Base-by-base conservation (phyloP, 2,113 vertebrate genomes). In the Psophia crepitans region DNA sequence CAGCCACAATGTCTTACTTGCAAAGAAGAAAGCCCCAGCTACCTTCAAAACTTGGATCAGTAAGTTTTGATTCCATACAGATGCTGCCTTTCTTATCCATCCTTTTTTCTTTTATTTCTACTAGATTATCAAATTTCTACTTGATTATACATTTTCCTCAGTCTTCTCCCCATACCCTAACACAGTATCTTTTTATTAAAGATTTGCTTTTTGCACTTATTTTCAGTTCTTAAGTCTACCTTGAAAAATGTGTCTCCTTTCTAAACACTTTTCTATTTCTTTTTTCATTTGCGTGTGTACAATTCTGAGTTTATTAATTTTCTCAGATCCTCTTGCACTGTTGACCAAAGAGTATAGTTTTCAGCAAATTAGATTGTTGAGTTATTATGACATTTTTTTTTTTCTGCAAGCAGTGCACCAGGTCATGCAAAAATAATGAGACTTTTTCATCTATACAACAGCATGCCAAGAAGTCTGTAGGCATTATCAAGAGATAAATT, bases 1-100 rank as follows among this genome's bases (percentile, higher is more conserved):
- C 1, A 1, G 24, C 5, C n/a, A 35, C 2, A 2, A 28, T 1
- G 5, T 80, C 35, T 89, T 1, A 2, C 18, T 84, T 63, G 26
- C 33, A 51, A 30, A 28, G 22, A 75, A 65, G 79, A 33, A 73
- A 51, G 21, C 4, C 39, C 13, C 27, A 39, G 27, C 9, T 57
- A 43, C 20, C 30, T 89, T 37, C 19, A 28, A 69, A 65, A 44
- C 14, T 8, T 56, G 22, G 6, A 54, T 85, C 16, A 28, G 9
- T 53, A 37, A 0, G 0, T 37, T 76, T 77, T 64, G 16, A 46
- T 82, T 71, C 27, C 32, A 53, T 30, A 63, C 7, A 85, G 37
- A 37, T 39, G 13, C 14, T 12, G 1, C 8, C 17, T 61, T 90
- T 76, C 43, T 65, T 48, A 32, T 84, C 74, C 24, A 35, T 8